A percentile compares a stretch with the other conserved stretches of the same genome.
Evolutionary conservation across 2,888 invertebrate species (phyloP).

Genomic region (Tiphia femorata): DNA sequence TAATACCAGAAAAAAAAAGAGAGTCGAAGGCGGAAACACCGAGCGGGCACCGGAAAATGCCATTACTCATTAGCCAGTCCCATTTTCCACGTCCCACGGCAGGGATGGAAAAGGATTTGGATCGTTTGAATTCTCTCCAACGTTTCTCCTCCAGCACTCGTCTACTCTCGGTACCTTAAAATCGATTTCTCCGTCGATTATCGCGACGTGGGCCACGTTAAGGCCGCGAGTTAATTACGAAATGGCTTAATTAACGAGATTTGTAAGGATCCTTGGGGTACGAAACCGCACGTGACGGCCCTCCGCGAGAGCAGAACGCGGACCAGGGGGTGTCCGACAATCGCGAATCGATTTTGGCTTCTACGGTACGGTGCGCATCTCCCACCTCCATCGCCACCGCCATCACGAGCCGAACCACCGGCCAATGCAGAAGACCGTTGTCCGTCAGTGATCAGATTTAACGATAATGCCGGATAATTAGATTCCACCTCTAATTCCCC

Average conservation of each 20-base stretch:
- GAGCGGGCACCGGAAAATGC: constrained; percentile 24
- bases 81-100: background rate
- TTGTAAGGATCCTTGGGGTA: background rate
- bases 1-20: constrained; percentile 19
- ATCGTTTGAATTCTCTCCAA: too few species aligned
- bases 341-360: constrained; percentile 39
- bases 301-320: too few species aligned
- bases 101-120: too few species aligned
- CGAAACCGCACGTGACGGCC: background rate
- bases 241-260: background rate
- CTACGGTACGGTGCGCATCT: constrained; percentile 14
- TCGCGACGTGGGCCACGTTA: too few species aligned
- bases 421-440: constrained; percentile 48
- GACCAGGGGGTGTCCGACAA: too few species aligned
- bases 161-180: too few species aligned
- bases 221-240: too few species aligned
- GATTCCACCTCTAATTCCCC: constrained; percentile 60
- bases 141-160: too few species aligned
- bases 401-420: constrained; percentile 9
- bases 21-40: constrained; percentile 24
- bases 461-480: constrained; percentile 63
- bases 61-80: constrained; percentile 27
- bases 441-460: constrained; percentile 59
- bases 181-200: too few species aligned
- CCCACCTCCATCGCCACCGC: constrained; percentile 4